Conservation (phyloP, 2,888 invertebrate species). For the Muschampia plurimacula region DNA sequence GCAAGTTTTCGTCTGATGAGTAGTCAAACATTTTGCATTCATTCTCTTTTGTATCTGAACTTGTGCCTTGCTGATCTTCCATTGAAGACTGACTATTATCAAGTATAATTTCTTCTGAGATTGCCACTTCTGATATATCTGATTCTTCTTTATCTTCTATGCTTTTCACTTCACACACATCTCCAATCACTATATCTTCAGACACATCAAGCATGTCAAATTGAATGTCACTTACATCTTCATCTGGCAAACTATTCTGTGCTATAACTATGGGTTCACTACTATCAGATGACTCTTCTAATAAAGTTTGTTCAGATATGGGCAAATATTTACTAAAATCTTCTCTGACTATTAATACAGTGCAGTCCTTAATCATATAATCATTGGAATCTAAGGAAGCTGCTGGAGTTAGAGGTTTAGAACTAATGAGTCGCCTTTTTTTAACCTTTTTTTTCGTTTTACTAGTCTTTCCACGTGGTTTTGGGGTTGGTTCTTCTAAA, state of each 20-base stretch:
- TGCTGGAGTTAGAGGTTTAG: slow-evolving; percentile 47
- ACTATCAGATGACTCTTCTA: not conserved
- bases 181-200: slow-evolving; percentile 77
- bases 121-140: slow-evolving; percentile 46
- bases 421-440: slow-evolving; percentile 48
- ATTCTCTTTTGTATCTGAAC: slow-evolving; percentile 51
- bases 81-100: slow-evolving; percentile 73
- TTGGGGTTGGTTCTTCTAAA: slow-evolving; percentile 57
- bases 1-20: slow-evolving; percentile 70
- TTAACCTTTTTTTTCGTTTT: slow-evolving; percentile 50
- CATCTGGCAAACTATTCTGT: slow-evolving; percentile 26
- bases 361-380: slow-evolving; percentile 63
- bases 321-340: slow-evolving; percentile 59
- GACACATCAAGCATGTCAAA: slow-evolving; percentile 81
- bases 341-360: slow-evolving; percentile 60
- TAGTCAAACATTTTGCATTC: slow-evolving; percentile 76
- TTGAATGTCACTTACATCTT: slow-evolving; percentile 37
- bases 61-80: slow-evolving; percentile 52
- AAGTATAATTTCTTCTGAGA: slow-evolving; percentile 71
- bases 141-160: slow-evolving; percentile 58
- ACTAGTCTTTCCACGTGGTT: slow-evolving; percentile 50
- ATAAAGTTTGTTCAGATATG: not conserved
- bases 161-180: slow-evolving; percentile 65
- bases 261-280: slow-evolving; percentile 13
- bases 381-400: slow-evolving; percentile 22